phyloP scores from a whole-genome alignment of 2,113 vertebrate genomes.

The Coptodon rendalli region DNA sequence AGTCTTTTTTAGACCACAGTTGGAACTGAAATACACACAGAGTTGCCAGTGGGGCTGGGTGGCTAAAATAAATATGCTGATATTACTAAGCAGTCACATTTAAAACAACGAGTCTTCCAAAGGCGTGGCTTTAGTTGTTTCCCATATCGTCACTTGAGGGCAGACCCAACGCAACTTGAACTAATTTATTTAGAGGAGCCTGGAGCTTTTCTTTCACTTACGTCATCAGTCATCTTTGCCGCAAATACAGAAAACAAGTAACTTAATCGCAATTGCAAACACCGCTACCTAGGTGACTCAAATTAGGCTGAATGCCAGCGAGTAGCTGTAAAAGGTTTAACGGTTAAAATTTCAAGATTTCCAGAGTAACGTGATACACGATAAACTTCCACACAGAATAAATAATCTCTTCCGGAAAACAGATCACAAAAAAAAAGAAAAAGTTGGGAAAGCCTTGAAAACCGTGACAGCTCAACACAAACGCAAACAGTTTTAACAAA shows the following conservation, averaged over 20 bases:
- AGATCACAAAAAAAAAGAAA: background rate
- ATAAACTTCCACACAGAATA: background rate
- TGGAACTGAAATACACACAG: background rate
- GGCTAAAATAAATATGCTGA: background rate
- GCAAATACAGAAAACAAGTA: background rate
- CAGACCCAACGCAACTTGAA: background rate
- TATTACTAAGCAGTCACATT: background rate
- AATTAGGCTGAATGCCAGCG: background rate
- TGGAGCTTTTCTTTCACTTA: conserved; percentile 3
- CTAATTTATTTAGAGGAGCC: background rate
- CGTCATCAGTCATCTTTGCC: background rate
- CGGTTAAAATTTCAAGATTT: background rate
- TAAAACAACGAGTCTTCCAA: background rate
- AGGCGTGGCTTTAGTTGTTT: background rate
- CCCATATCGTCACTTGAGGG: background rate
- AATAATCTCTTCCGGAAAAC: background rate
- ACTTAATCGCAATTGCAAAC: background rate
- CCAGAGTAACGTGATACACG: background rate
- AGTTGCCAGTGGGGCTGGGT: background rate
- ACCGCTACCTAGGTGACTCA: background rate
- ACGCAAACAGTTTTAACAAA: background rate
- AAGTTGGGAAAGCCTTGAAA: conserved; percentile 13
- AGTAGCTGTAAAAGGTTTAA: background rate
- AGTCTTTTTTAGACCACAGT: background rate
- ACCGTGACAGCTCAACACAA: background rate